These are phyloP conservation scores for Tetragnatha versicolor DNA, from an alignment of 1,140 invertebrate species.

Conservation along the genomic window DNA sequence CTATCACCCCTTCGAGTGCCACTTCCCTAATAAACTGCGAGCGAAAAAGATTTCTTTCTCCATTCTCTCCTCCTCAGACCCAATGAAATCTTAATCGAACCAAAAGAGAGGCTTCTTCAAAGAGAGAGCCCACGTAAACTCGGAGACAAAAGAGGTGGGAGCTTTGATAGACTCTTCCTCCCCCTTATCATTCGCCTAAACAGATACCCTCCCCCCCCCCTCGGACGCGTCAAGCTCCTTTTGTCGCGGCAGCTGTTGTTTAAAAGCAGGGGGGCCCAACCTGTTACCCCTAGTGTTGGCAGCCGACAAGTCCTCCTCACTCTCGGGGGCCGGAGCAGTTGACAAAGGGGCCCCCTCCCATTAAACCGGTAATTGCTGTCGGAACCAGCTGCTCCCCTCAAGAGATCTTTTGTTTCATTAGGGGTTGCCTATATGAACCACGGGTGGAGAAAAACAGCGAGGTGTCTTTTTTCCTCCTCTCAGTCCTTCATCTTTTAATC, in stretches of 20 bases:
- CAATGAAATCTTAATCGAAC: conserved; percentile 54
- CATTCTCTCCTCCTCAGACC: not conserved
- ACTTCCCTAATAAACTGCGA: conserved; percentile 19
- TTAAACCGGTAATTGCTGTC: conserved; percentile 53
- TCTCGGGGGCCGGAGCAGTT: conserved; percentile 25
- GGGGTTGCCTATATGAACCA: conserved; percentile 51
- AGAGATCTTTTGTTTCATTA: conserved; percentile 44
- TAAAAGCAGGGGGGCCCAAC: conserved; percentile 45
- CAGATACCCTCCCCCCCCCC: conserved; percentile 22
- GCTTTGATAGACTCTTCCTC: conserved; percentile 23
- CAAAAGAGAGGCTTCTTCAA: conserved; percentile 43
- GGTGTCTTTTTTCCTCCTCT: no score
- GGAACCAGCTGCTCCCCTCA: conserved; percentile 41
- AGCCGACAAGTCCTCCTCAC: conserved; percentile 46
- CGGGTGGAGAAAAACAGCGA: no score
- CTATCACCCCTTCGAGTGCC: conserved; percentile 43
- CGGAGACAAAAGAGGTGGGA: conserved; percentile 35
- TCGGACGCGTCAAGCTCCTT: conserved; percentile 13
- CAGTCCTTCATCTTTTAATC: conserved; percentile 43
- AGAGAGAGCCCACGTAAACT: conserved; percentile 26
- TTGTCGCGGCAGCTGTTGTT: conserved; percentile 52
- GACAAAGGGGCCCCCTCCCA: conserved; percentile 44
- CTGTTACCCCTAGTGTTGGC: conserved; percentile 48
- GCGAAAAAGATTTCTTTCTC: not conserved
- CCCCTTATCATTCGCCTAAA: conserved; percentile 14